Conservation (phyloP, 2,888 invertebrate species). For the Eubasilissa splendida region DNA sequence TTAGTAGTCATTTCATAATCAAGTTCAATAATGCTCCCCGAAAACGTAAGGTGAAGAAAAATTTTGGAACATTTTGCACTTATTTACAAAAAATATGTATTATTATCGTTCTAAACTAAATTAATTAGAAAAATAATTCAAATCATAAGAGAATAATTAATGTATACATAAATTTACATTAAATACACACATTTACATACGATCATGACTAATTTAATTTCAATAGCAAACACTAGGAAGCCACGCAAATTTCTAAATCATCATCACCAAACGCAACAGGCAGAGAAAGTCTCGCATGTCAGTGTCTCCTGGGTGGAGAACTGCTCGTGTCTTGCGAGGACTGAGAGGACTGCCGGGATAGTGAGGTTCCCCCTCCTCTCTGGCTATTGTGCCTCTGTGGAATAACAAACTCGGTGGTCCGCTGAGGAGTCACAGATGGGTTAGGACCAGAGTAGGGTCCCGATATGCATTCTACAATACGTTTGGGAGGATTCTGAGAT, state of each 20-base stretch:
- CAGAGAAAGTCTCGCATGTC: slow-evolving; percentile 55
- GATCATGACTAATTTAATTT: slow-evolving; percentile 39
- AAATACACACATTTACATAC: no score
- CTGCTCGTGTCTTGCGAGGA: slow-evolving; percentile 50
- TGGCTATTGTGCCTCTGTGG: slow-evolving; percentile 65
- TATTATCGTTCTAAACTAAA: no score
- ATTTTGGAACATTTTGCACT: no score
- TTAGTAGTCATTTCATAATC: no score
- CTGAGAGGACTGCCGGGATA: slow-evolving; percentile 55
- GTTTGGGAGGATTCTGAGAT: slow-evolving; percentile 55
- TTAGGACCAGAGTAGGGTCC: slow-evolving; percentile 66
- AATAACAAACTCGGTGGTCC: slow-evolving; percentile 69
- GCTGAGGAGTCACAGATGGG: slow-evolving; percentile 67
- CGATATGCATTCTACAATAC: slow-evolving; percentile 62
- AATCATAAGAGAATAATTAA: no score
- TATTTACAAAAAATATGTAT: no score
- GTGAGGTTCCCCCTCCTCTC: slow-evolving; percentile 59
- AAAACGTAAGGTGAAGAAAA: no score
- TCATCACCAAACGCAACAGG: slow-evolving; percentile 52
- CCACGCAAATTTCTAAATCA: slow-evolving; percentile 50
- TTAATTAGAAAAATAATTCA: no score
- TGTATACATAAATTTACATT: no score
- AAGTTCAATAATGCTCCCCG: no score
- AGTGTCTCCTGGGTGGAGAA: slow-evolving; percentile 55
- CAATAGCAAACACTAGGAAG: slow-evolving; percentile 55